Percentiles rank a stretch among this genome's conserved stretches.
Evolutionary conservation across 2,797 vertebrate species (phyloP).

Genomic region (Anguilla megastoma): DNA sequence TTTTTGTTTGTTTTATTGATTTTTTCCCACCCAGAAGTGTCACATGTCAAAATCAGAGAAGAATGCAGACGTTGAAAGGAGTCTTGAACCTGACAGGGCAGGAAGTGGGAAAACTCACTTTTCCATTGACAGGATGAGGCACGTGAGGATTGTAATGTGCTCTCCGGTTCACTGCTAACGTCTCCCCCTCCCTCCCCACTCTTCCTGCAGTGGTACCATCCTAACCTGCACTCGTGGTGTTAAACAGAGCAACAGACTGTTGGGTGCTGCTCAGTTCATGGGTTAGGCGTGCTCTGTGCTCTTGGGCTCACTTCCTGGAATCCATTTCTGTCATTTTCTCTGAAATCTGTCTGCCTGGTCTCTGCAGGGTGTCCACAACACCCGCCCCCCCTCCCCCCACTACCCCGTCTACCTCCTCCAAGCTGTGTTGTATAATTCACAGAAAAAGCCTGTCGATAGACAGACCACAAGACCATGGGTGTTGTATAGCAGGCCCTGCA

Average conservation of each 20-base stretch:
- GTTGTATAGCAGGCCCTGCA: not conserved
- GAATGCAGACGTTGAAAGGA: slow-evolving; percentile 33
- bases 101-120: slow-evolving; percentile 26
- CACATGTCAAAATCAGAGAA: slow-evolving; percentile 47
- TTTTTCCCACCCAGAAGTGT: slow-evolving; percentile 34
- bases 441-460: not conserved
- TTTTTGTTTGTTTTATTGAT: not conserved
- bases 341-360: slow-evolving; percentile 37
- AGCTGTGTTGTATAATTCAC: not conserved
- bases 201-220: slow-evolving; percentile 2
- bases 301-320: slow-evolving; percentile 20
- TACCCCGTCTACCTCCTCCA: not conserved
- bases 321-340: slow-evolving; percentile 9
- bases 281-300: not conserved
- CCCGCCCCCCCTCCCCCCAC: not conserved
- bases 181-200: slow-evolving; percentile 5
- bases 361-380: not conserved
- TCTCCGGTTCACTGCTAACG: slow-evolving; percentile 26
- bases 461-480: not conserved
- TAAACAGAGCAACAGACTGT: slow-evolving; percentile 12
- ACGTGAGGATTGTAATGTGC: slow-evolving; percentile 10
- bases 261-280: not conserved
- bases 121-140: slow-evolving; percentile 29
- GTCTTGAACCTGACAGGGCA: slow-evolving; percentile 42
- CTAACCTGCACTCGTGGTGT: slow-evolving; percentile 16